Conservation (phyloP, 2,113 vertebrate species). For the Rhinopomastus cyanomelas region DNA sequence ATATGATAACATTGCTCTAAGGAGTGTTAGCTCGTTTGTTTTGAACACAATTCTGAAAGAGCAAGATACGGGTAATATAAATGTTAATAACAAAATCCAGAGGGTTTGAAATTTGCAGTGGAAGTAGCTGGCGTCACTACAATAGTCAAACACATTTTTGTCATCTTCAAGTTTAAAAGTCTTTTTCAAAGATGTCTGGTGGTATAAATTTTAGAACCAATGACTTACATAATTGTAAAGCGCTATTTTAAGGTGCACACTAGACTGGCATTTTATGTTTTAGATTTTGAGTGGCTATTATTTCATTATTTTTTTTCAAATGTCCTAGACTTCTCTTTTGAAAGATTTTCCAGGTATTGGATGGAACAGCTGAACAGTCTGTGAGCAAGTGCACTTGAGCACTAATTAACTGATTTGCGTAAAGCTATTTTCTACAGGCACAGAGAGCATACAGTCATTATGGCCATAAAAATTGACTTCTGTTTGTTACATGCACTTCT, state of each 20-base stretch:
- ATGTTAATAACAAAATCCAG: conserved; percentile 26
- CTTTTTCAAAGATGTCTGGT: neutral
- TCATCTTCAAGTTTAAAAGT: conserved; percentile 5
- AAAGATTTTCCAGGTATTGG: conserved; percentile 3
- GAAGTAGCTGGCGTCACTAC: neutral
- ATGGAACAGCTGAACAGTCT: conserved; percentile 56
- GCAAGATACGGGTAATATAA: conserved; percentile 22
- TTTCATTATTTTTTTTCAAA: neutral
- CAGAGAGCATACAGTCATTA: conserved; percentile 71
- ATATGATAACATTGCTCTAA: conserved; percentile 39
- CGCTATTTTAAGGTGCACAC: neutral
- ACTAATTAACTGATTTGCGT: conserved; percentile 69
- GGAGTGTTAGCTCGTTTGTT: conserved; percentile 20
- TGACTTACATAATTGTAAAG: neutral
- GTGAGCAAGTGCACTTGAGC: conserved; percentile 56
- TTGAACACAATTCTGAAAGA: neutral
- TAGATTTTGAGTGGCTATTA: neutral
- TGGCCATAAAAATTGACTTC: conserved; percentile 78
- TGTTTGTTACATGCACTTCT: conserved; percentile 71
- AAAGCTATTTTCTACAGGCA: conserved; percentile 73
- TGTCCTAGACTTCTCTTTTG: neutral
- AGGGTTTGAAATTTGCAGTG: conserved; percentile 16
- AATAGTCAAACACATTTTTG: conserved; percentile 21
- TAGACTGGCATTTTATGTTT: neutral
- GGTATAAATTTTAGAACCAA: neutral